Conservation (phyloP, 1,140 invertebrate genomes). For the Zaprionus taronus region DNA sequence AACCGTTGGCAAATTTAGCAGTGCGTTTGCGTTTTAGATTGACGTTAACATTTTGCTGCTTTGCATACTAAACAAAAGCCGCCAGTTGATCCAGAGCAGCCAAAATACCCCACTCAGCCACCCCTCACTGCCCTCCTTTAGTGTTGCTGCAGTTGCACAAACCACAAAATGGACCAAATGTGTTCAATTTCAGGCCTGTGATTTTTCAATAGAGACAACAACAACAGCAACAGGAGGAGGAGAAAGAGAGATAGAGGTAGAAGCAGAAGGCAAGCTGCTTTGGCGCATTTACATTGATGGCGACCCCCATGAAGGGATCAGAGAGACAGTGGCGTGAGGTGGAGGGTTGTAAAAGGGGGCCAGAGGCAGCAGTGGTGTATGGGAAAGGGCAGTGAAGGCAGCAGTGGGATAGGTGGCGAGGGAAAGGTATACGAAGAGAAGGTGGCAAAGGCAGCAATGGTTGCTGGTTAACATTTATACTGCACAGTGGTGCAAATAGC, state of each 20-base stretch:
- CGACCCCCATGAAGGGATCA: conserved; percentile 38
- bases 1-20: conserved; percentile 62
- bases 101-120: conserved; percentile 43
- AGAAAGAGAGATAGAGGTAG: not conserved
- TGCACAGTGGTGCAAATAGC: not conserved
- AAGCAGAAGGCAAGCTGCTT: conserved; percentile 51
- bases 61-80: conserved; percentile 77
- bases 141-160: conserved; percentile 46
- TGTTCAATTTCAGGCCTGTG: conserved; percentile 81
- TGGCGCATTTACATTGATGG: conserved; percentile 79
- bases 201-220: conserved; percentile 73
- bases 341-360: no score
- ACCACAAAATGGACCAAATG: conserved; percentile 80
- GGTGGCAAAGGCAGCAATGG: not conserved
- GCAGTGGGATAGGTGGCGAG: no score
- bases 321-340: not conserved
- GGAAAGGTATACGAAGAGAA: no score
- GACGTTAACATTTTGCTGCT: conserved; percentile 76
- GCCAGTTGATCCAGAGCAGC: conserved; percentile 38
- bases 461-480: not conserved
- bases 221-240: not conserved
- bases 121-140: not conserved
- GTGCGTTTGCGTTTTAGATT: conserved; percentile 75
- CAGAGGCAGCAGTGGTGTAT: not conserved
- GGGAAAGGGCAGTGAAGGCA: not conserved